These are phyloP conservation scores for Palloptera scutellata DNA, from an alignment of 2,888 invertebrate genomes.

Conservation along the genomic window DNA sequence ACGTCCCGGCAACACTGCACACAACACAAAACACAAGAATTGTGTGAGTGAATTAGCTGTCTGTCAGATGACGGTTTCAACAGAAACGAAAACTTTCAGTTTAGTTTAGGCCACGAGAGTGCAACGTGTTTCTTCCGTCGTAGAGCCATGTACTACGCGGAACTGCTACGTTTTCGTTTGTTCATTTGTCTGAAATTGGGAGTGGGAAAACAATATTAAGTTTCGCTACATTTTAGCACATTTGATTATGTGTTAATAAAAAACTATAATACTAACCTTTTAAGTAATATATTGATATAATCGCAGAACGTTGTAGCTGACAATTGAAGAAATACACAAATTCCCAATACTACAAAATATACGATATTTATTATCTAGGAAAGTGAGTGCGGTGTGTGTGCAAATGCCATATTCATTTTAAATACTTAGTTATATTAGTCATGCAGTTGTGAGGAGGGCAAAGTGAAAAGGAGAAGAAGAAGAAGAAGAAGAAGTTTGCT, in stretches of 20 bases:
- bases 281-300: too few species aligned
- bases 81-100: slow-evolving; percentile 23
- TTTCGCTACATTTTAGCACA: too few species aligned
- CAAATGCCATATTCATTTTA: not conserved
- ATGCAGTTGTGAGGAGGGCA: not conserved
- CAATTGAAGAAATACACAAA: not conserved
- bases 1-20: not conserved
- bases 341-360: not conserved
- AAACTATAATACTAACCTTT: too few species aligned
- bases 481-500: slow-evolving; percentile 16
- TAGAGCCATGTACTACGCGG: not conserved
- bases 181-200: not conserved
- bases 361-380: not conserved
- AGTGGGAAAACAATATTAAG: not conserved
- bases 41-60: slow-evolving; percentile 14
- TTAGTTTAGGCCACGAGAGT: slow-evolving; percentile 34
- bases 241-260: too few species aligned
- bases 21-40: not conserved
- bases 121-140: slow-evolving; percentile 21
- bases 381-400: not conserved
- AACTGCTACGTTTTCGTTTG: not conserved
- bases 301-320: too few species aligned
- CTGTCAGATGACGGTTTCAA: slow-evolving; percentile 31
- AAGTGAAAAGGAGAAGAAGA: slow-evolving; percentile 9
- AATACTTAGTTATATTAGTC: slow-evolving; percentile 3